Base-by-base conservation (phyloP, 2,888 invertebrate genomes). In the Volucella inflata region DNA sequence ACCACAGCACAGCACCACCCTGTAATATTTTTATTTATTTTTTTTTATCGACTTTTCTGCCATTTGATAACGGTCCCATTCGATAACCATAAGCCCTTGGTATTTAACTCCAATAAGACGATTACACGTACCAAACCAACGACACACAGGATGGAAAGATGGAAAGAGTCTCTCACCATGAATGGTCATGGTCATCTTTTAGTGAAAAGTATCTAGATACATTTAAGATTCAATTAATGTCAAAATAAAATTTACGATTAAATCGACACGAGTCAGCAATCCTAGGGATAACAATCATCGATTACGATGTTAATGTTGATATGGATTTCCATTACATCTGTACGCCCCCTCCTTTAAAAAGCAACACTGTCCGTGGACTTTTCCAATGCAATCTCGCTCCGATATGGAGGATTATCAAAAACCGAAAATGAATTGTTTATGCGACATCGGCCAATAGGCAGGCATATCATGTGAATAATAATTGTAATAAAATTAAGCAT, bases 191-290 rank as follows among this genome's bases (percentile, higher is more conserved):
- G 60, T 79, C 70, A 70, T 30, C 65, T 46, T 30, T 30, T 71
- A 36, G 48, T 65, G 59, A 76, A 76, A 62, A 59, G 83, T 70
- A 77, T 83, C 67, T 68, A 67, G 76, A 72, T 81, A 71, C 55
- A 64, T 68, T 83, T 83, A 74, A 84, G 75, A 65, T 71, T 53
- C 80, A 84, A 84, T 84, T 84, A 84, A 60, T 76, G 84, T 84
- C 80, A 84, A 75, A 75, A 60, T 14, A 60, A 68, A 60, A 80
- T 80, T 84, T 84, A 84, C 80, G 75, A 75, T 68, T 44, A 57
- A 42, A 16, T 70, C 17, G 38, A 62, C 68, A 46, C 38, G 21
- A 44, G 51, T 51, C 71, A 40, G 21, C 30, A 72, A 48, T 67
- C 57, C 75, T 10, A 38, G 57, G 81, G 81, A 70, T 75, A 70